phyloP scores from a whole-genome alignment of 2,888 invertebrate genomes.

The Leptodirus hochenwartii region DNA sequence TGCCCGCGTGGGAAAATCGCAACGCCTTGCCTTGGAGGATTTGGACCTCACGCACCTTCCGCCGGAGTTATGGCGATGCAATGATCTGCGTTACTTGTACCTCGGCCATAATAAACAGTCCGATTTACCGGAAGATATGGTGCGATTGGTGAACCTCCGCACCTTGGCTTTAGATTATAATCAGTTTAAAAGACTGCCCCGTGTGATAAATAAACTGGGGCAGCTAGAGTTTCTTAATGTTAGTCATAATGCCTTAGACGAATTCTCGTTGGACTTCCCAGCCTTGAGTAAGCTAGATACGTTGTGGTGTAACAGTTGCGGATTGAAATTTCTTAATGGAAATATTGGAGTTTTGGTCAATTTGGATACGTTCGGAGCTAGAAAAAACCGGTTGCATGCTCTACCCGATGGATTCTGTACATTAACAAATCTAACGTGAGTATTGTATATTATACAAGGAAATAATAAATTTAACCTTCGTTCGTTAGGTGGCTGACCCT shows the following conservation, averaged over 20 bases:
- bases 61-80: conserved; percentile 33
- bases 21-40: conserved; percentile 40
- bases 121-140: conserved; percentile 32
- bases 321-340: conserved; percentile 35
- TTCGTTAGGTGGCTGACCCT: conserved; percentile 42
- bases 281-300: conserved; percentile 39
- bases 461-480: conserved; percentile 1
- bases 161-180: conserved; percentile 48
- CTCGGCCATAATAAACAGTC: conserved; percentile 43
- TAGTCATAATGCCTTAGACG: conserved; percentile 43
- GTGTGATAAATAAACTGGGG: conserved; percentile 37
- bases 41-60: conserved; percentile 45
- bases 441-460: conserved; percentile 5
- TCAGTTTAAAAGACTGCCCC: conserved; percentile 37
- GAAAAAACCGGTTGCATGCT: conserved; percentile 38
- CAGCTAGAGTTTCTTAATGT: conserved; percentile 42
- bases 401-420: conserved; percentile 39
- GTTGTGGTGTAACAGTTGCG: conserved; percentile 46
- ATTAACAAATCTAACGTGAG: conserved; percentile 34
- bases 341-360: conserved; percentile 40
- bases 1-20: conserved; percentile 37
- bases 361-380: conserved; percentile 45
- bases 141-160: conserved; percentile 35
- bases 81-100: conserved; percentile 38
- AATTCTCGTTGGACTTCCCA: conserved; percentile 39